Conservation (phyloP, 2,888 invertebrate species). For the Rotaria macrura region DNA sequence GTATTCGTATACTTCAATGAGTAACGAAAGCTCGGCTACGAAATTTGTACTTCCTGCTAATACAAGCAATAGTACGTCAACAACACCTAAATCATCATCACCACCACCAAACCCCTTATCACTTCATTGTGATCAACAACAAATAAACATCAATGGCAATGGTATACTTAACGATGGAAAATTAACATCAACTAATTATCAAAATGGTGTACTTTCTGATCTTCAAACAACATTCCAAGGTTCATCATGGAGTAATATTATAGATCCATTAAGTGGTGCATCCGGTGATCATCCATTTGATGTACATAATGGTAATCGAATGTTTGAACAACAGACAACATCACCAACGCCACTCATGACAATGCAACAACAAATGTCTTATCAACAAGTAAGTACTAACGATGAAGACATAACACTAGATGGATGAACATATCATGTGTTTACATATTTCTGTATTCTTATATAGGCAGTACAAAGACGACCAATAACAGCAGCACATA, state of each 20-base stretch:
- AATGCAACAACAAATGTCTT: conserved; percentile 1
- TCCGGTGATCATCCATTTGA: background rate
- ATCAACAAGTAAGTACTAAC: conserved; percentile 2
- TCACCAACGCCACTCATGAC: background rate
- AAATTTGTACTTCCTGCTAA: background rate
- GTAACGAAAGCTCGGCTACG: background rate
- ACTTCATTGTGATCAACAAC: background rate
- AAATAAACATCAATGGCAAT: background rate
- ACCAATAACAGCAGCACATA: background rate
- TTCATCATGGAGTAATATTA: background rate
- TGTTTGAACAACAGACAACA: background rate
- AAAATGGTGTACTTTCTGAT: background rate
- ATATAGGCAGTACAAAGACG: background rate
- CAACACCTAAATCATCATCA: background rate
- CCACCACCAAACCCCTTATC: background rate
- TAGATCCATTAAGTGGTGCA: background rate
- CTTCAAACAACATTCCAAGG: background rate
- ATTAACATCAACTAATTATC: background rate
- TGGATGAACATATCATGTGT: background rate
- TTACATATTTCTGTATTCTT: background rate
- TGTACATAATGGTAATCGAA: background rate
- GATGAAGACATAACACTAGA: too few relatives aligned
- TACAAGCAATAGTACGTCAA: background rate
- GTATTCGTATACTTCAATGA: conserved; percentile 3
- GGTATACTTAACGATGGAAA: background rate